phyloP scores from a whole-genome alignment of 2,888 invertebrate genomes.

The Ophion costatus region DNA sequence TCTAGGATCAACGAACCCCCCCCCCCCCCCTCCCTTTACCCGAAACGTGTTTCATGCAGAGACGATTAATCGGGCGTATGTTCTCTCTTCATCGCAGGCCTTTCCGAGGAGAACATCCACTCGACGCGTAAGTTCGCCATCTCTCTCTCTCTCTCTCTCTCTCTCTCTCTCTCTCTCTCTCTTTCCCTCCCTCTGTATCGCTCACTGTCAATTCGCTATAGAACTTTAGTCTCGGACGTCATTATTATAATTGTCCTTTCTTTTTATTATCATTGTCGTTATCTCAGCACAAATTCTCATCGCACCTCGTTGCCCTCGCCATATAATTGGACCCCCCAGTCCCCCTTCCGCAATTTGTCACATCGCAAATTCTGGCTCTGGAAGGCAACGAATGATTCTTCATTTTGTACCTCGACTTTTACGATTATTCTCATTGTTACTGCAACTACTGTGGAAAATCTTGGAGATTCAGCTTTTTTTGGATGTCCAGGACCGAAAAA shows the following conservation, averaged over 20 bases:
- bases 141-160: constrained; percentile 60
- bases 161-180: constrained; percentile 30
- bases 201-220: constrained; percentile 2
- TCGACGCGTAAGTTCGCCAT: constrained; percentile 86
- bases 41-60: constrained; percentile 50
- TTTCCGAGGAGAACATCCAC: constrained; percentile 87
- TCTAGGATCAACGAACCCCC: background rate
- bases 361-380: too few species aligned
- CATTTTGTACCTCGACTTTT: background rate
- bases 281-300: constrained; percentile 25
- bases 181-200: constrained; percentile 29
- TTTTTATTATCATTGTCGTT: too few species aligned
- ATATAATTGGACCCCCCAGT: background rate
- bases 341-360: too few species aligned
- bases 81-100: constrained; percentile 84
- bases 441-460: constrained; percentile 5
- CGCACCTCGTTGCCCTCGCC: constrained; percentile 10
- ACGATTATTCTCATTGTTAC: background rate
- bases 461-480: constrained; percentile 43
- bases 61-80: constrained; percentile 68
- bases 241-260: background rate
- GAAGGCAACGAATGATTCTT: background rate
- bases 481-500: constrained; percentile 10
- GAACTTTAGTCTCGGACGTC: background rate
- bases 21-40: too few species aligned